Conservation (phyloP, 2,797 vertebrate species). For the Eulemur albifrons region DNA sequence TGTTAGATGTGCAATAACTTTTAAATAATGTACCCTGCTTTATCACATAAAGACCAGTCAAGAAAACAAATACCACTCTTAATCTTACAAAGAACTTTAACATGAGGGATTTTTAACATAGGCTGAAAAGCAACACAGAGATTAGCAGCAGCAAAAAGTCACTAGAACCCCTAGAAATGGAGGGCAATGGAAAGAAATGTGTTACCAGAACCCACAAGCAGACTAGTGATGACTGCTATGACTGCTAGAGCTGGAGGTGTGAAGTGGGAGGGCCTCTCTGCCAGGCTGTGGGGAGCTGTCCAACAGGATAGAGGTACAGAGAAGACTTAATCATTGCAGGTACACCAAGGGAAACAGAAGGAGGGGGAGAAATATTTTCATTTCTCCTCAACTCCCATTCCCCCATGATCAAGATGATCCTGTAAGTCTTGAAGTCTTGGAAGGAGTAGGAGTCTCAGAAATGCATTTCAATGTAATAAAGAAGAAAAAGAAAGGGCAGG, state of each 20-base stretch:
- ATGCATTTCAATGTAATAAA: not conserved
- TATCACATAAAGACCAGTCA: not conserved
- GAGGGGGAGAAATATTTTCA: not conserved
- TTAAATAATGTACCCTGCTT: not conserved
- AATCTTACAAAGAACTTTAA: not conserved
- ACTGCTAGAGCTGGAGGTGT: not conserved
- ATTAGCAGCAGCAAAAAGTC: not conserved
- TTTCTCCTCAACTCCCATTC: not conserved
- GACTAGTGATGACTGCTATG: not conserved
- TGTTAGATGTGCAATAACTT: not conserved
- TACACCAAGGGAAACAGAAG: not conserved
- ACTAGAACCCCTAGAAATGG: not conserved
- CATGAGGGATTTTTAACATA: not conserved
- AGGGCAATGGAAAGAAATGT: not conserved
- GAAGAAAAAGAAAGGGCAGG: not conserved
- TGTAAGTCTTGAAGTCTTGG: not conserved
- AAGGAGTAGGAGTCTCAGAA: not conserved
- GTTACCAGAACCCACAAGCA: not conserved
- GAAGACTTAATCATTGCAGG: not conserved
- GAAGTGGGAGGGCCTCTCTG: not conserved
- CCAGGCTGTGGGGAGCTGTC: not conserved
- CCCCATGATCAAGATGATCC: not conserved
- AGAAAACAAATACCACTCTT: not conserved
- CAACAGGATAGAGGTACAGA: not conserved
- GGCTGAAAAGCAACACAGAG: not conserved